phyloP scores from a whole-genome alignment of 2,888 invertebrate genomes.

The Meiosimyza decipiens region DNA sequence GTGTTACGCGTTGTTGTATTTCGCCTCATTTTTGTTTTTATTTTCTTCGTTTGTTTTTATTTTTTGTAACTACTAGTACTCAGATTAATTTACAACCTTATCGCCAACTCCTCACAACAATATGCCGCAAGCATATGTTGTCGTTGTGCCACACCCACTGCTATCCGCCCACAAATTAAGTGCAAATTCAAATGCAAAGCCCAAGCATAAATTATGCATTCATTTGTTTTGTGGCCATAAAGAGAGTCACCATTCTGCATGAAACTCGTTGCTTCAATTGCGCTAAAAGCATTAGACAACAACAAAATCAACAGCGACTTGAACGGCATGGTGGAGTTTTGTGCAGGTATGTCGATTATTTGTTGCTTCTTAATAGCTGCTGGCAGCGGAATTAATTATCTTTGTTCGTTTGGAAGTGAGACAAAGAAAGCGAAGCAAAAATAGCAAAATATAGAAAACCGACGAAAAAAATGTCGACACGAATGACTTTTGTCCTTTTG shows the following conservation, averaged over 20 bases:
- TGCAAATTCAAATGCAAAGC: conserved; percentile 22
- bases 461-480: not conserved
- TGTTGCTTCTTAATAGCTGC: conserved; percentile 1
- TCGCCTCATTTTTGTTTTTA: too few species aligned
- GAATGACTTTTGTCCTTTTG: conserved; percentile 5
- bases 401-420: not conserved
- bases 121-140: not conserved
- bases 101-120: not conserved
- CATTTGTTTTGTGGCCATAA: not conserved
- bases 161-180: not conserved
- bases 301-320: too few species aligned
- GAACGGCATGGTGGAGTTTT: not conserved
- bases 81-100: not conserved
- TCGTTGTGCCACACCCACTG: too few species aligned
- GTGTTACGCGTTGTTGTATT: too few species aligned
- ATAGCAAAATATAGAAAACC: too few species aligned
- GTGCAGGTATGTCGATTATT: conserved; percentile 2
- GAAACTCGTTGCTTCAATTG: too few species aligned
- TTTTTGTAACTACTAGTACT: too few species aligned
- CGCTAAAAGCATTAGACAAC: too few species aligned
- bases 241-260: not conserved
- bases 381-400: not conserved
- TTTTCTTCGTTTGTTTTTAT: too few species aligned
- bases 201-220: conserved; percentile 21
- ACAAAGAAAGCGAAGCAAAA: not conserved